These are phyloP conservation scores for Hydropsyche tenuis DNA, from an alignment of 1,140 invertebrate genomes.

Conservation along the genomic window DNA sequence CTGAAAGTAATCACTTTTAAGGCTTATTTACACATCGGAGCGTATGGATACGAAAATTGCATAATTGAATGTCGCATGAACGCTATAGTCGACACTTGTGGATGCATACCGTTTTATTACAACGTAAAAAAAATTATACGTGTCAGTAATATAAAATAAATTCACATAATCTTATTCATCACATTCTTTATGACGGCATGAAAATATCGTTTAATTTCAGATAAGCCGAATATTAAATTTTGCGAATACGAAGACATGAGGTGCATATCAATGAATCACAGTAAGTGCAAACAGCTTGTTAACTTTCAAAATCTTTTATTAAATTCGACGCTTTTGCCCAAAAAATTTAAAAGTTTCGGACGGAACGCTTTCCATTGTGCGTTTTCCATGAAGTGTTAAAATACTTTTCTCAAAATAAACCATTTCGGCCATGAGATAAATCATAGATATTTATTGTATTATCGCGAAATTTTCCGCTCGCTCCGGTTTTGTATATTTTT, in stretches of 20 bases:
- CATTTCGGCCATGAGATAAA: not conserved
- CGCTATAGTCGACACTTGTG: slow-evolving; percentile 36
- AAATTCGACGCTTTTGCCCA: too few species aligned
- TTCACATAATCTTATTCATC: too few species aligned
- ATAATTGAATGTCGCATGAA: slow-evolving; percentile 46
- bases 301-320: too few species aligned
- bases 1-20: too few species aligned
- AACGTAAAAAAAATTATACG: slow-evolving; percentile 43
- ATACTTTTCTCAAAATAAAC: not conserved
- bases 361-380: too few species aligned
- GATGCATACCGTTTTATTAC: slow-evolving; percentile 46
- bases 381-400: too few species aligned
- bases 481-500: not conserved
- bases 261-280: slow-evolving; percentile 32
- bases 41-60: slow-evolving; percentile 47
- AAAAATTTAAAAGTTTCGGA: too few species aligned
- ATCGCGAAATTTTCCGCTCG: too few species aligned
- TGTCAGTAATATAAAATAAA: slow-evolving; percentile 35
- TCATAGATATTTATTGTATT: slow-evolving; percentile 8
- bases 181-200: not conserved
- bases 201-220: slow-evolving; percentile 21
- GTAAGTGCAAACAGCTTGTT: slow-evolving; percentile 9
- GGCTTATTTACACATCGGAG: slow-evolving; percentile 36
- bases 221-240: slow-evolving; percentile 26
- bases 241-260: slow-evolving; percentile 27